Evolutionary conservation across 2,797 vertebrate genomes (phyloP).

Genomic region (Falco cherrug): DNA sequence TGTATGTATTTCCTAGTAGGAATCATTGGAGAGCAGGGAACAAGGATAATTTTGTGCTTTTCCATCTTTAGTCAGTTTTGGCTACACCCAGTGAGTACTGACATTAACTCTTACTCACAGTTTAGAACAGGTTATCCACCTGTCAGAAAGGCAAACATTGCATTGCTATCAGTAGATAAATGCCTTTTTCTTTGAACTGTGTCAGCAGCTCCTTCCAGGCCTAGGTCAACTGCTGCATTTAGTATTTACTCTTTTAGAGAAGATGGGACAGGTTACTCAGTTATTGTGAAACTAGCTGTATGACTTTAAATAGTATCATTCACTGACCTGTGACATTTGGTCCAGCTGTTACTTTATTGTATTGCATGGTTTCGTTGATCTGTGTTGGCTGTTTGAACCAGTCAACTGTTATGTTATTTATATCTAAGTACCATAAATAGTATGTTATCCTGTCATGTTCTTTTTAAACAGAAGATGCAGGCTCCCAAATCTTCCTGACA

Average conservation of each 20-base stretch:
- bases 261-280: background rate
- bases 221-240: background rate
- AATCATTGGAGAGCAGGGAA: background rate
- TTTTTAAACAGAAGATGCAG: slow-evolving; percentile 83
- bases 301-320: background rate
- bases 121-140: background rate
- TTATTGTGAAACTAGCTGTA: background rate
- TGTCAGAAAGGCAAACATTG: background rate
- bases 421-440: background rate
- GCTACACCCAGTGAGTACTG: background rate
- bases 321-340: background rate
- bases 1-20: background rate
- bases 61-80: background rate
- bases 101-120: background rate
- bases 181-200: background rate
- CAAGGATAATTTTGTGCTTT: background rate
- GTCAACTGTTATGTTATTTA: background rate
- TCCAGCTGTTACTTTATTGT: background rate
- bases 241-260: background rate
- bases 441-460: background rate
- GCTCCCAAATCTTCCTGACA: slow-evolving; percentile 73
- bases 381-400: background rate
- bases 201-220: background rate
- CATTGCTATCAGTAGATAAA: background rate
- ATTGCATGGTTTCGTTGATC: background rate